A percentile compares a stretch with the other conserved stretches of the same genome.
phyloP scores from a whole-genome alignment of 2,797 vertebrate genomes.

The Pristis pectinata region DNA sequence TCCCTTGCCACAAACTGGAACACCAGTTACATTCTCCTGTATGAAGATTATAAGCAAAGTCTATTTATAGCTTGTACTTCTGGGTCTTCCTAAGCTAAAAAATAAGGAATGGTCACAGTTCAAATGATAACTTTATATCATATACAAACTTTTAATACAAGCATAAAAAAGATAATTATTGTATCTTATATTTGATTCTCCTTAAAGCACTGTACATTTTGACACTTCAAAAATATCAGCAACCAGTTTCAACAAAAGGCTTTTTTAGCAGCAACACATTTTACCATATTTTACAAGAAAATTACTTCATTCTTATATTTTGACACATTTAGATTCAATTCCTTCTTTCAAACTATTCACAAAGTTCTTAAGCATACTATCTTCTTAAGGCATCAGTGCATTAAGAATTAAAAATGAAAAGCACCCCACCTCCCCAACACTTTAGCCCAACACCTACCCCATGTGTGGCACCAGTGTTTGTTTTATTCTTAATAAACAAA shows the following conservation, averaged over 20 bases:
- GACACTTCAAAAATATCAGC: constrained; percentile 34
- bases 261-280: constrained; percentile 25
- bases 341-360: background rate
- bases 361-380: constrained; percentile 39
- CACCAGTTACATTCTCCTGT: background rate
- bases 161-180: constrained; percentile 38
- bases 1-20: background rate
- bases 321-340: constrained; percentile 34
- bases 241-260: constrained; percentile 33
- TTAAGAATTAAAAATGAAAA: constrained; percentile 49
- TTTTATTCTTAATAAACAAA: background rate
- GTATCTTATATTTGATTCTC: constrained; percentile 21
- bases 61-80: constrained; percentile 34
- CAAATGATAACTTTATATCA: constrained; percentile 26
- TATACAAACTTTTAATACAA: constrained; percentile 32
- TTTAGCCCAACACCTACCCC: background rate
- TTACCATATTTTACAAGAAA: constrained; percentile 29
- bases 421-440: background rate
- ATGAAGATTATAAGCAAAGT: constrained; percentile 25
- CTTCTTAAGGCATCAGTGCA: constrained; percentile 67
- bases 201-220: constrained; percentile 36
- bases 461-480: constrained; percentile 32
- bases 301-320: constrained; percentile 20
- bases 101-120: constrained; percentile 36
- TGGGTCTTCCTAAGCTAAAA: constrained; percentile 1